Conservation (phyloP, 53 echinoderm and acorn worm species). For the Zoroaster sp. region DNA sequence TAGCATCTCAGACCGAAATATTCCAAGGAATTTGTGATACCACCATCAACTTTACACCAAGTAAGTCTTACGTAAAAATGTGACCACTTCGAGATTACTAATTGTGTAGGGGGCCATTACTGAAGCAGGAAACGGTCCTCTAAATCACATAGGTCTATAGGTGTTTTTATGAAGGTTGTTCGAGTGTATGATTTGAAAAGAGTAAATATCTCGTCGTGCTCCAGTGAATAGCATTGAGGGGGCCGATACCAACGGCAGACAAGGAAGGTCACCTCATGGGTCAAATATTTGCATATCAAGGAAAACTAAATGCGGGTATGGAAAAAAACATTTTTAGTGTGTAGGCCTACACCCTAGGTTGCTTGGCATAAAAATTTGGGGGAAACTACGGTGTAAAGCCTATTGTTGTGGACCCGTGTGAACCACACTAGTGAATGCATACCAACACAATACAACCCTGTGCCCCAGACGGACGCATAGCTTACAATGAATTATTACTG, state of each 20-base stretch:
- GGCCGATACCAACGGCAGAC: not conserved
- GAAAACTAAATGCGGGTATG: conserved; percentile 7
- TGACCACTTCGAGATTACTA: too few species aligned
- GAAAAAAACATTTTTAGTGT: not conserved
- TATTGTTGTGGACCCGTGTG: conserved; percentile 45
- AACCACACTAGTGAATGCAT: conserved; percentile 16
- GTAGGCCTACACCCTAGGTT: not conserved
- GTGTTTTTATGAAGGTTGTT: too few species aligned
- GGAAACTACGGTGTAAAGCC: conserved; percentile 8
- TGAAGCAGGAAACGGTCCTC: too few species aligned
- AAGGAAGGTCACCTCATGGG: not conserved
- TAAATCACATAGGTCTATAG: too few species aligned
- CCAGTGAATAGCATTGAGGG: not conserved
- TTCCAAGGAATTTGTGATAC: too few species aligned
- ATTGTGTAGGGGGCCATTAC: too few species aligned
- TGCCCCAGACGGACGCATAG: not conserved
- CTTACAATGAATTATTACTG: not conserved
- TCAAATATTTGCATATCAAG: conserved; percentile 18
- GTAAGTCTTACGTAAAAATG: too few species aligned
- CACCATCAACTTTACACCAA: too few species aligned
- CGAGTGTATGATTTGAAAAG: not conserved
- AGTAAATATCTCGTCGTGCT: not conserved
- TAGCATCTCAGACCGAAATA: too few species aligned
- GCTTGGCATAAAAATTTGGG: not conserved
- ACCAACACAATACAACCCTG: not conserved